A percentile compares a stretch with the other conserved stretches of the same genome.
phyloP scores from a whole-genome alignment of 2,113 vertebrate species.

The Gavialis gangeticus region DNA sequence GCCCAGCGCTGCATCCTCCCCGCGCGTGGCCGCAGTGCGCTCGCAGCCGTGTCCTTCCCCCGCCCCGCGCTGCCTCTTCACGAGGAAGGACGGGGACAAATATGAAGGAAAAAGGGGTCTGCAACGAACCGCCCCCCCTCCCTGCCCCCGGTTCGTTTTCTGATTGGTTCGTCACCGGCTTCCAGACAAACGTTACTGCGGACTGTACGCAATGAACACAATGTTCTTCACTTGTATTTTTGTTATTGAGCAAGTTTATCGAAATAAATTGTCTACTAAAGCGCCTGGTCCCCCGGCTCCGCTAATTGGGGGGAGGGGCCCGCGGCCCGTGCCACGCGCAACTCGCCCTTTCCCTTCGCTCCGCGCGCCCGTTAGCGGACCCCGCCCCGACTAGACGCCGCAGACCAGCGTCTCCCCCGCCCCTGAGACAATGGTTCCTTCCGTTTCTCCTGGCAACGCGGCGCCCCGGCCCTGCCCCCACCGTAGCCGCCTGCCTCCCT shows the following conservation, averaged over 20 bases:
- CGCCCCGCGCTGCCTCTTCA: background rate
- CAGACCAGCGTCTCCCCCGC: too few relatives aligned
- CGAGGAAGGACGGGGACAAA: background rate
- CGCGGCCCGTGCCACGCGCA: too few relatives aligned
- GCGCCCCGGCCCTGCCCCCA: background rate
- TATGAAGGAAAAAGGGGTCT: too few relatives aligned
- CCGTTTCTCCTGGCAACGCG: constrained; percentile 41
- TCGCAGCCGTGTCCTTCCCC: background rate
- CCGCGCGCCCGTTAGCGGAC: background rate
- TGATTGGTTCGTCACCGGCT: constrained; percentile 81
- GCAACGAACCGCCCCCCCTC: too few relatives aligned
- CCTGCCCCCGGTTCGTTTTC: constrained; percentile 34
- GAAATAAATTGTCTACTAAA: constrained; percentile 90
- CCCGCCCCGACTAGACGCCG: background rate
- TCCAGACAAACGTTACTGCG: constrained; percentile 84
- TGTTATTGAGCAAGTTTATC: constrained; percentile 90
- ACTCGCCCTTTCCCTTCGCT: background rate
- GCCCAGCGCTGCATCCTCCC: background rate
- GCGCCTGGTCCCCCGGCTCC: background rate
- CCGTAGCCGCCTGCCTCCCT: too few relatives aligned
- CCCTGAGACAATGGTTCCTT: background rate
- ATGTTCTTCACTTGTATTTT: constrained; percentile 90
- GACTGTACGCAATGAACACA: constrained; percentile 87
- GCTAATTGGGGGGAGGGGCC: background rate
- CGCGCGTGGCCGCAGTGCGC: background rate